phyloP scores from a whole-genome alignment of 2,113 vertebrate genomes.

The Semicossyphus pulcher region DNA sequence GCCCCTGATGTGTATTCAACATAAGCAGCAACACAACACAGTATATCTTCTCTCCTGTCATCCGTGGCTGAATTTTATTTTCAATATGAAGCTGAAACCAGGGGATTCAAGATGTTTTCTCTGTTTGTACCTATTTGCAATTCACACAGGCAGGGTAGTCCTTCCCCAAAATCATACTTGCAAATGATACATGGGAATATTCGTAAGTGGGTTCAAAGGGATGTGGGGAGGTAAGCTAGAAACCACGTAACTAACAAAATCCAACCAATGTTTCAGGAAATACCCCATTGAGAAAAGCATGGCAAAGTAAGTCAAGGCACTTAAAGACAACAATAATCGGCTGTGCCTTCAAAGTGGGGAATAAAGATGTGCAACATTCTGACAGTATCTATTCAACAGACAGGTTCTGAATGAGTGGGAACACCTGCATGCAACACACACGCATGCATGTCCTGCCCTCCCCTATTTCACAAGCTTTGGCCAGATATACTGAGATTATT shows the following conservation, averaged over 20 bases:
- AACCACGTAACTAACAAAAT: slow-evolving; percentile 29
- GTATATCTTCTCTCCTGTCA: background rate
- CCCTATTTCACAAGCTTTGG: background rate
- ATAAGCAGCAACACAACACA: slow-evolving; percentile 22
- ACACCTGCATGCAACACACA: background rate
- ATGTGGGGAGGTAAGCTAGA: slow-evolving; percentile 43
- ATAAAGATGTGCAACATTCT: slow-evolving; percentile 29
- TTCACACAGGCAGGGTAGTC: slow-evolving; percentile 35
- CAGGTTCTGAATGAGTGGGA: background rate
- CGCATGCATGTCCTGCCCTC: background rate
- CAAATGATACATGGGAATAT: slow-evolving; percentile 66
- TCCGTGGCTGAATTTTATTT: slow-evolving; percentile 3
- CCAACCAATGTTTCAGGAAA: slow-evolving; percentile 39
- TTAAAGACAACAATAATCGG: slow-evolving; percentile 6
- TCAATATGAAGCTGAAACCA: slow-evolving; percentile 30
- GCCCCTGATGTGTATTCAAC: slow-evolving; percentile 46
- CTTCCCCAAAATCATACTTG: slow-evolving; percentile 63
- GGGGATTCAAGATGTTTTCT: slow-evolving; percentile 20
- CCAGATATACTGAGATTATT: background rate
- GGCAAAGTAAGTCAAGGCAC: slow-evolving; percentile 4
- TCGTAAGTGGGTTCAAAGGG: slow-evolving; percentile 50
- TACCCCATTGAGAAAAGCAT: slow-evolving; percentile 1
- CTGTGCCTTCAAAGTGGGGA: background rate
- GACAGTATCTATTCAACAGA: background rate
- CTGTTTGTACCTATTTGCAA: slow-evolving; percentile 46